Base-by-base conservation (phyloP, 2,113 vertebrate genomes). In the Erythrocercus mccallii region DNA sequence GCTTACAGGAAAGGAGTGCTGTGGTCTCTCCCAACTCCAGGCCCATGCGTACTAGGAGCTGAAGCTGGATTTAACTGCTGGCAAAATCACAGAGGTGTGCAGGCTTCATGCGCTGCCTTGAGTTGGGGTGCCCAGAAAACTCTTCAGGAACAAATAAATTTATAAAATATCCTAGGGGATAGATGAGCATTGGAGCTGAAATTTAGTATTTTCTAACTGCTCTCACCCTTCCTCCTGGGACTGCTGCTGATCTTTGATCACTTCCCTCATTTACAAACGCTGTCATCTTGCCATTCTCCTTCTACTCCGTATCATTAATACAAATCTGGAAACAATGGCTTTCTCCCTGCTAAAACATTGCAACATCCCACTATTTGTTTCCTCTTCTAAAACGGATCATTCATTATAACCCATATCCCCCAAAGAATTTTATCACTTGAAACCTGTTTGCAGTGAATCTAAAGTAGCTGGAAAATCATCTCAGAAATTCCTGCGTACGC, bases 351-450 rank as follows among this genome's bases (percentile, higher is more conserved):
- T 96, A 92, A 93, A 96, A 93, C 92, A 86, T 95, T 93, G 82
- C 90, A 95, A 96, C 92, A 97, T 94, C 76, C 85, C 50, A 44
- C 79, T 95, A 93, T 93, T 96, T 96, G 92, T 96, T 96, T 95
- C 93, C 90, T 82, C 69, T 95, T 93, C 92, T 94, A 86, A 96
- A 96, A 90, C 0, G 7, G 85, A 95, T 92, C 92, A 48, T 94
- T 96, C 95, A 92, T 95, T 96, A 94, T 74, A 94, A 88, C 85
- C 93, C 93, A 45, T 92, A 96, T 92, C 85, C 96, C 96, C 96
- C 83, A 88, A 96, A 97, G 96, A 96, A 97, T 96, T 97, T 96
- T 95, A 97, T 97, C 96, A 94, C 91, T 94, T 93, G 88, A 94
- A 97, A 95, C 87, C 76, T 94, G 82, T 96, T 97, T 93, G 94